Evolutionary conservation across 2,113 vertebrate species (phyloP).

Genomic region (Anguilla japonica): DNA sequence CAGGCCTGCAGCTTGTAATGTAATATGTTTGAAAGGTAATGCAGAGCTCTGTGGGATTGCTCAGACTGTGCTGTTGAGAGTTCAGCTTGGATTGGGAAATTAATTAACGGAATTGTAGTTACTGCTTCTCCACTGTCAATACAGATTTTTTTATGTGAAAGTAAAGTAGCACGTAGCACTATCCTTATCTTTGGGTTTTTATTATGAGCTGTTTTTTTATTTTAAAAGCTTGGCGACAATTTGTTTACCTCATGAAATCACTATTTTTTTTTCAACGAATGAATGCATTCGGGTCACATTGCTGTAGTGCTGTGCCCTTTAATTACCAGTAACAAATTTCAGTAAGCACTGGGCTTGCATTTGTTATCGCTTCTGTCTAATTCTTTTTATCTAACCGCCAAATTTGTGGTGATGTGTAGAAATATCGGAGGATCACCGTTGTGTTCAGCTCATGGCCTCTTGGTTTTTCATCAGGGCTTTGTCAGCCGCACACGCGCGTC

Average conservation of each 20-base stretch:
- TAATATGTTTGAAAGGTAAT: not conserved
- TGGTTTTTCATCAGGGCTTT: conserved; percentile 20
- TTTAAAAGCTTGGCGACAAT: not conserved
- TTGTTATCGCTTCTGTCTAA: too few relatives aligned
- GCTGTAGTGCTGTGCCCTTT: not conserved
- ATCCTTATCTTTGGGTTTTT: not conserved
- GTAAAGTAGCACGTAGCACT: not conserved
- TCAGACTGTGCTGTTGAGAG: not conserved
- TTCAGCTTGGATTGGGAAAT: not conserved
- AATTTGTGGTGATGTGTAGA: not conserved
- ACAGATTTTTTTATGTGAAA: not conserved
- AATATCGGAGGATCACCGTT: not conserved
- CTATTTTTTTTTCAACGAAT: not conserved
- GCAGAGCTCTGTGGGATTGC: not conserved
- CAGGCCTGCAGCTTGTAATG: not conserved
- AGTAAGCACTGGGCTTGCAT: too few relatives aligned
- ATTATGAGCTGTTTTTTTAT: not conserved
- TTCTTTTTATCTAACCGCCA: too few relatives aligned
- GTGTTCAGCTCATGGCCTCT: not conserved
- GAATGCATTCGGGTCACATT: not conserved
- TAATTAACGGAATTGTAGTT: too few relatives aligned
- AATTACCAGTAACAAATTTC: not conserved
- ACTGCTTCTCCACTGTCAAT: too few relatives aligned
- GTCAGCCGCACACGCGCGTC: conserved; percentile 1
- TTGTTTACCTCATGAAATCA: not conserved